A percentile compares a stretch with the other conserved stretches of the same genome.
These are phyloP conservation scores for Trialeurodes vaporariorum DNA, from an alignment of 1,140 invertebrate species.

Conservation along the genomic window DNA sequence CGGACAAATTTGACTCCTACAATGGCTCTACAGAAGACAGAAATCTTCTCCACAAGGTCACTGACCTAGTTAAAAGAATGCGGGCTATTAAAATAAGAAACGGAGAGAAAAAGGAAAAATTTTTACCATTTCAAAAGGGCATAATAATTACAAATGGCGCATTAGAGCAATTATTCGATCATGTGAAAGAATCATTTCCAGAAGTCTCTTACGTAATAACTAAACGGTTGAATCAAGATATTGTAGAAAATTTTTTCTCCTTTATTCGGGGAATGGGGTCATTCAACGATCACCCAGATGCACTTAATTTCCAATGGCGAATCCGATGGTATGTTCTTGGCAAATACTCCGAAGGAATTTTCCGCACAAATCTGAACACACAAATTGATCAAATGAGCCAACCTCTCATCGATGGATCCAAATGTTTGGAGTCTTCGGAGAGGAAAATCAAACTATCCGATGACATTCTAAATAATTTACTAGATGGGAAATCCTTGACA, in stretches of 20 bases:
- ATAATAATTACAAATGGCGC: background rate
- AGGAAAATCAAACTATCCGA: too few relatives aligned
- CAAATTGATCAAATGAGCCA: background rate
- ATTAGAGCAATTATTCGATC: background rate
- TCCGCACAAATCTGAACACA: background rate
- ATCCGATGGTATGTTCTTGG: slow-evolving; percentile 2
- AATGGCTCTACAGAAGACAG: background rate
- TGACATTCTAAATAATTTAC: too few relatives aligned
- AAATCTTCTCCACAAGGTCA: background rate
- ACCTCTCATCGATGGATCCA: too few relatives aligned
- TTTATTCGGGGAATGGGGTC: slow-evolving; percentile 1
- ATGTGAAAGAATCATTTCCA: background rate
- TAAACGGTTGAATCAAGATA: background rate
- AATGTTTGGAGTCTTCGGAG: too few relatives aligned
- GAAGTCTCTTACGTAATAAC: background rate
- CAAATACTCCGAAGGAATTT: slow-evolving; percentile 1
- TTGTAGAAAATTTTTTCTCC: slow-evolving; percentile 5
- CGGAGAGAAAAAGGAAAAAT: background rate
- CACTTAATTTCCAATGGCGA: too few relatives aligned
- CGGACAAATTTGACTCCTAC: background rate
- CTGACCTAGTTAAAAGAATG: background rate
- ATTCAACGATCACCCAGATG: background rate
- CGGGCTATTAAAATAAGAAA: background rate
- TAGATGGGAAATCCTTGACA: too few relatives aligned
- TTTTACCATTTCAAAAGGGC: slow-evolving; percentile 7